Base-by-base conservation (phyloP, 2,888 invertebrate species). In the Orchesella flavescens region DNA sequence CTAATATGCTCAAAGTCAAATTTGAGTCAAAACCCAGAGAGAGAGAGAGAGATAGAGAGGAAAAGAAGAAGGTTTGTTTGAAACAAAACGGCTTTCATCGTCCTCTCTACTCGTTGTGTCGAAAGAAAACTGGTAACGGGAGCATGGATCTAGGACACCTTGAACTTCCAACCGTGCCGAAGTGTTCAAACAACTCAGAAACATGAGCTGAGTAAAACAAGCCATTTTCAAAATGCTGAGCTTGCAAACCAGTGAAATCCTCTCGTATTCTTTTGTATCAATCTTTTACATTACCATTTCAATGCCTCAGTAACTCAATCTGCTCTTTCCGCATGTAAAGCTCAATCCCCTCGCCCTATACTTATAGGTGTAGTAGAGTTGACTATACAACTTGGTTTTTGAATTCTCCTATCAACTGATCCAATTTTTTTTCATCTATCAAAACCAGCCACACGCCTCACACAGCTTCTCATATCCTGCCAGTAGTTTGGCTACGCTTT, bases 131-230 rank as follows among this genome's bases (percentile, higher is more conserved):
- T 79, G 71, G 79, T 84, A 79, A 84, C 79, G 84, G 84, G 78
- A 79, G 84, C 79, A 84, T 84, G 75, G 69, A 79, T 79, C 75
- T 84, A 84, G 79, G 79, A 79, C 78, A 84, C 78, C 75, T 84
- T 84, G 79, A 84, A 84, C 78, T 79, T 84, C 79, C 79, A 84
- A 78, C 84, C 79, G 69, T 79, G 79, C 72, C 53, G 55, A 71
- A 66, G 49, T 55, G 24, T 55, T 68, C 61, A 78, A 78, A 63
- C 63, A 73, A 73, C 66, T 49, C 73, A 80, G 80, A 72, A 74
- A 80, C 74, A 66, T 80, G 74, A 79, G 78, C 21, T 79, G 43
- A 34, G 21, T 53, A 53, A 61, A 77, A 44, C 59, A 69, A 69
- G 69, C 59, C 57, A 46, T 69, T 23, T 24, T 77, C 49, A 59